phyloP scores from a whole-genome alignment of 2,888 invertebrate genomes.

The Dasypogon diadema region DNA sequence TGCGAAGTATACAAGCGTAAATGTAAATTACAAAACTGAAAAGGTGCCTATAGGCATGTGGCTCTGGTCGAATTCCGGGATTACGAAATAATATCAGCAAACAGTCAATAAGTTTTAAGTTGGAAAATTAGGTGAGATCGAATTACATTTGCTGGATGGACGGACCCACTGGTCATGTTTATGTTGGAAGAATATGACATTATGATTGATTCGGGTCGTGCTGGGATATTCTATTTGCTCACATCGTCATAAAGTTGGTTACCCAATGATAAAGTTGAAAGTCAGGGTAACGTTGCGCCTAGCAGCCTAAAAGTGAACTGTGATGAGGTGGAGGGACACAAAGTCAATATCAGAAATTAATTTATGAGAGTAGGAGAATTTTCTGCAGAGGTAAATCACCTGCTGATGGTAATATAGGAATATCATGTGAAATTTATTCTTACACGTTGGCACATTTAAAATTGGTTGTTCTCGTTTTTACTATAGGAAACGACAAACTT shows the following conservation, averaged over 20 bases:
- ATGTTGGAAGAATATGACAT: slow-evolving; percentile 16
- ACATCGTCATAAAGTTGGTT: slow-evolving; percentile 7
- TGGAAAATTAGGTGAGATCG: slow-evolving; percentile 39
- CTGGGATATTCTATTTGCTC: not conserved
- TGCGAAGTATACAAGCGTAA: not conserved
- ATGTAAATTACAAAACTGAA: not conserved
- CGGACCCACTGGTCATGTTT: slow-evolving; percentile 9
- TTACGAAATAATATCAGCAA: not conserved
- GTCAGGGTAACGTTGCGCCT: not conserved
- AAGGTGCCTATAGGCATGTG: not conserved
- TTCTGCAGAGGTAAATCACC: too few relatives aligned
- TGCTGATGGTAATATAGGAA: too few relatives aligned
- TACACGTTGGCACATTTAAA: too few relatives aligned
- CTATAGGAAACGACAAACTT: too few relatives aligned
- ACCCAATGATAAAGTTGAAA: not conserved
- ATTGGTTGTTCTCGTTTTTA: too few relatives aligned
- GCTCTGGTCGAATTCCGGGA: not conserved
- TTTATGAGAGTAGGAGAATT: too few relatives aligned
- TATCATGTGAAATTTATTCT: too few relatives aligned
- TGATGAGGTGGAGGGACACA: too few relatives aligned
- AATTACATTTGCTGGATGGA: slow-evolving; percentile 20
- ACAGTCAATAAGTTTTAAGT: slow-evolving; percentile 17
- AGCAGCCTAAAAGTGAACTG: too few relatives aligned
- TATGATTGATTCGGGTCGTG: slow-evolving; percentile 34
- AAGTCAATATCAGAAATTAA: too few relatives aligned